Conservation (phyloP, 2,888 invertebrate species). For the Euproctis similis region DNA sequence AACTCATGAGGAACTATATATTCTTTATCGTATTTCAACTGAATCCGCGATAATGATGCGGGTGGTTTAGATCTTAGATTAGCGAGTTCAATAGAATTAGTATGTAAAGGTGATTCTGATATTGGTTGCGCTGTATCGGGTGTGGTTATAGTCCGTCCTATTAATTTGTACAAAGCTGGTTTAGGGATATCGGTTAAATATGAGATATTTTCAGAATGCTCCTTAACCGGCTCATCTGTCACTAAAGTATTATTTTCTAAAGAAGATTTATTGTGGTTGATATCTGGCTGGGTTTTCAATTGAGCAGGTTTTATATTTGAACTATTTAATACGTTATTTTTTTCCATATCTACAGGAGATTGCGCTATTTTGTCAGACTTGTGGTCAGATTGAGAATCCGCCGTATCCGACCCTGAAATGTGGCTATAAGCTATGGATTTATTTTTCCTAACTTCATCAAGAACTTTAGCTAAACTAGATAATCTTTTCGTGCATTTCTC, state of each 20-base stretch:
- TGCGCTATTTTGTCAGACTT: slow-evolving; percentile 33
- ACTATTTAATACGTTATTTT: slow-evolving; percentile 8
- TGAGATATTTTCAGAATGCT: slow-evolving; percentile 30
- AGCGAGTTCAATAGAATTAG: slow-evolving; percentile 11
- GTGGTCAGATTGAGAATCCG: slow-evolving; percentile 46
- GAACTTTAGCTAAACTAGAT: slow-evolving; percentile 60
- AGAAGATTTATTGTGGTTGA: background rate
- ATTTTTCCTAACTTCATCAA: slow-evolving; percentile 65
- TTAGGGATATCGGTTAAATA: slow-evolving; percentile 52
- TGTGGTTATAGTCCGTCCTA: slow-evolving; percentile 6
- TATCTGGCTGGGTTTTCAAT: background rate
- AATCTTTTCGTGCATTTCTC: slow-evolving; percentile 67
- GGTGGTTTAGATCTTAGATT: slow-evolving; percentile 52
- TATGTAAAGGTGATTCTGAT: background rate
- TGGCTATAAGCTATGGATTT: slow-evolving; percentile 60
- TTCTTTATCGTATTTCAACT: slow-evolving; percentile 49
- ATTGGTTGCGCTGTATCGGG: background rate
- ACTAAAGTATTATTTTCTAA: slow-evolving; percentile 9
- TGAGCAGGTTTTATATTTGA: slow-evolving; percentile 12
- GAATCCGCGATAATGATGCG: slow-evolving; percentile 55
- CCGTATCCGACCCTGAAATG: slow-evolving; percentile 49
- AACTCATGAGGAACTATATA: slow-evolving; percentile 74
- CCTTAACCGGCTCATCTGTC: background rate
- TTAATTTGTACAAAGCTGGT: slow-evolving; percentile 30
- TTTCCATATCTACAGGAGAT: background rate